Evolutionary conservation across 2,797 vertebrate species (phyloP).

Genomic region (Esox masquinongy): DNA sequence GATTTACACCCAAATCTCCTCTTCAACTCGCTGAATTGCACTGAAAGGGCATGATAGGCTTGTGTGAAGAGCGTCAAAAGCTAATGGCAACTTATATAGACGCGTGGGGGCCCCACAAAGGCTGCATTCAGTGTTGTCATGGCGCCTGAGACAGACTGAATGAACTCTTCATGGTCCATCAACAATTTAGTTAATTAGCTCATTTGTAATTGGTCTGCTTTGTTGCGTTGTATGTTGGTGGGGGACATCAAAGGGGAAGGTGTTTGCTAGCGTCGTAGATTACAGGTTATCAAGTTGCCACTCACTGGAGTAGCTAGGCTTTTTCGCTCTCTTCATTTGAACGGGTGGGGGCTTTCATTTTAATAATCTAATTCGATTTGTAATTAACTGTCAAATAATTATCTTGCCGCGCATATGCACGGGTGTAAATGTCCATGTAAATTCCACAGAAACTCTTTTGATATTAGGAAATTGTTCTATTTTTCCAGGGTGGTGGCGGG

Average conservation of each 20-base stretch:
- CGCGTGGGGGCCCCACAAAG: constrained; percentile 65
- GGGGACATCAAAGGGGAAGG: constrained; percentile 94
- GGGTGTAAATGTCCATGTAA: constrained; percentile 70
- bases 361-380: constrained; percentile 84
- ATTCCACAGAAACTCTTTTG: constrained; percentile 66
- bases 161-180: constrained; percentile 99
- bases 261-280: constrained; percentile 92
- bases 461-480: constrained; percentile 64
- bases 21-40: constrained; percentile 16
- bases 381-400: constrained; percentile 84
- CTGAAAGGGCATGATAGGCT: constrained; percentile 67
- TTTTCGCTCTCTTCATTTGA: constrained; percentile 33
- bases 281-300: constrained; percentile 86
- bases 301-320: constrained; percentile 70
- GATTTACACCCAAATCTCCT: constrained; percentile 61
- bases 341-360: constrained; percentile 65
- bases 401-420: constrained; percentile 73
- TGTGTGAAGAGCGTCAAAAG: constrained; percentile 73
- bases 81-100: constrained; percentile 86
- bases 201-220: constrained; percentile 99
- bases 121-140: constrained; percentile 94
- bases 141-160: constrained; percentile 95
- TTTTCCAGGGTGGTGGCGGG: neutral
- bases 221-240: constrained; percentile 96
- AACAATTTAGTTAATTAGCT: constrained; percentile 99